A percentile compares a stretch with the other conserved stretches of the same genome.
phyloP scores from a whole-genome alignment of 2,113 vertebrate genomes.

The Pampusana beccarii region DNA sequence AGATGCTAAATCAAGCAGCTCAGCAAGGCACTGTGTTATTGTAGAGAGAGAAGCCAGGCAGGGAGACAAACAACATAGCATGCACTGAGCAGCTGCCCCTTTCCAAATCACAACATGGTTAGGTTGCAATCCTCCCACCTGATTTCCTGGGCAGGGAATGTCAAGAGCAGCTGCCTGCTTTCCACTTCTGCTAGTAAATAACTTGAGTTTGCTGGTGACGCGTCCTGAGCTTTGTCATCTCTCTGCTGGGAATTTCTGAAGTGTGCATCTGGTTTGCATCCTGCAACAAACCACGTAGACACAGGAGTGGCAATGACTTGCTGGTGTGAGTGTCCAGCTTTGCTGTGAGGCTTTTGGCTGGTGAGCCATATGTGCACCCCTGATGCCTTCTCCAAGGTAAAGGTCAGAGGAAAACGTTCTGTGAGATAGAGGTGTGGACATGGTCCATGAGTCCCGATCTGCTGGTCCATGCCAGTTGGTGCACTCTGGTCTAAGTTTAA shows the following conservation, averaged over 20 bases:
- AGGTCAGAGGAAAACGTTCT: neutral
- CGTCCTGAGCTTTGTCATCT: neutral
- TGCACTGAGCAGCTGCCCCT: neutral
- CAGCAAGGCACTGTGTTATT: neutral
- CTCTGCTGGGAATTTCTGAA: neutral
- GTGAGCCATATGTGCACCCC: accelerated
- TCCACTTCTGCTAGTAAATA: neutral
- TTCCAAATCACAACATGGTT: accelerated
- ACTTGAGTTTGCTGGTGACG: neutral
- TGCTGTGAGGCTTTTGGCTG: neutral
- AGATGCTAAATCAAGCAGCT: constrained; percentile 44
- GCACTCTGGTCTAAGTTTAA: neutral
- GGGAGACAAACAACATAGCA: neutral
- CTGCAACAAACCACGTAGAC: neutral
- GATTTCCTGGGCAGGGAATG: neutral
- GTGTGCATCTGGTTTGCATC: neutral
- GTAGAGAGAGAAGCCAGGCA: neutral
- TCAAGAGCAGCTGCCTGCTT: neutral
- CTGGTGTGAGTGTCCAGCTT: accelerated
- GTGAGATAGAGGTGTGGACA: neutral
- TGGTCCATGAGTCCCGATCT: neutral
- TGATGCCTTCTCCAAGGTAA: neutral
- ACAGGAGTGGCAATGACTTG: too few species aligned
- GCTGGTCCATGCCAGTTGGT: neutral
- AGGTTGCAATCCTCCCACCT: neutral